Conservation (phyloP, 2,113 vertebrate genomes). For the Syngnathus typhle region DNA sequence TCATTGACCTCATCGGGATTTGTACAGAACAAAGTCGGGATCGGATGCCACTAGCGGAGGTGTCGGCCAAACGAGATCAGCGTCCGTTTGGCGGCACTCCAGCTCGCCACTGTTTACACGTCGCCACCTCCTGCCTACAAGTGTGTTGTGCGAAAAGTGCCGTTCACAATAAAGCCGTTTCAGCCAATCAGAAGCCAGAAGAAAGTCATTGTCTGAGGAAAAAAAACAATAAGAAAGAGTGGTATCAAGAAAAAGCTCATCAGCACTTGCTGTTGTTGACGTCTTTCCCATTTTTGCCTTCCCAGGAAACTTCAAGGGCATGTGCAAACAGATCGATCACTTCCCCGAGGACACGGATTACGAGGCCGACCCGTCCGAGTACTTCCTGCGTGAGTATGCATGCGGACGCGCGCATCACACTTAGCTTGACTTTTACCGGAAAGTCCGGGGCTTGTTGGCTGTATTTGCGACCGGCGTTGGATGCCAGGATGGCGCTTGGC, state of each 20-base stretch:
- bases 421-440: neutral
- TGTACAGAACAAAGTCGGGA: neutral
- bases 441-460: neutral
- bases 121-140: conserved; percentile 47
- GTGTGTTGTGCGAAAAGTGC: neutral
- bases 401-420: neutral
- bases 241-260: neutral
- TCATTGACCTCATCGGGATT: conserved; percentile 27
- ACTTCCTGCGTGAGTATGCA: conserved; percentile 93
- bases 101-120: conserved; percentile 59
- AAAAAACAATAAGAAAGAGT: neutral
- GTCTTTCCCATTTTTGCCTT: conserved; percentile 52
- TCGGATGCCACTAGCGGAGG: conserved; percentile 10
- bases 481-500: conserved; percentile 35
- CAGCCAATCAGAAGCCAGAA: no score
- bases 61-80: conserved; percentile 48
- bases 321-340: conserved; percentile 99
- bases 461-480: neutral
- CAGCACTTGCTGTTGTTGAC: conserved; percentile 8
- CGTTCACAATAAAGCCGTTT: neutral
- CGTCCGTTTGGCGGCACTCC: conserved; percentile 52
- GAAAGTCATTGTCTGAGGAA: neutral
- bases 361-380: conserved; percentile 96
- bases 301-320: conserved; percentile 96
- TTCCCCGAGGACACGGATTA: conserved; percentile 98